A percentile compares a stretch with the other conserved stretches of the same genome.
Evolutionary conservation across 2,113 vertebrate genomes (phyloP).

Genomic region (Butorides virescens): DNA sequence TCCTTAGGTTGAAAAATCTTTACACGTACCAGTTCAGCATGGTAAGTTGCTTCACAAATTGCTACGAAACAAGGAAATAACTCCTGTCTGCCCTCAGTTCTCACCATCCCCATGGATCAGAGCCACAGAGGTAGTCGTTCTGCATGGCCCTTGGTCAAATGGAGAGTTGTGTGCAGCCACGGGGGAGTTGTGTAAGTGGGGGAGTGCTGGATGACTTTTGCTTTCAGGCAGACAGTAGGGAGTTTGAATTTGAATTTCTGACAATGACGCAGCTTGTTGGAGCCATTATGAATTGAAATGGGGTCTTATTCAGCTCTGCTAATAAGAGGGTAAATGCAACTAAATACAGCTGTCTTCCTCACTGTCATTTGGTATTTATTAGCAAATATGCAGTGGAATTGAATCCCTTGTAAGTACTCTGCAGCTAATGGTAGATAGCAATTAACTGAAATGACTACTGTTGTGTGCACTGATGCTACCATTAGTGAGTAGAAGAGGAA

Average conservation of each 20-base stretch:
- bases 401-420: slow-evolving; percentile 56
- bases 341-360: slow-evolving; percentile 58
- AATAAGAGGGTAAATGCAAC: slow-evolving; percentile 60
- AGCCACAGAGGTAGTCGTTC: not conserved
- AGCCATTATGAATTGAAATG: slow-evolving; percentile 22
- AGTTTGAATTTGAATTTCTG: slow-evolving; percentile 1
- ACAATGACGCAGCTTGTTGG: not conserved
- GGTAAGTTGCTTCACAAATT: not conserved
- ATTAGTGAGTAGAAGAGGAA: not conserved
- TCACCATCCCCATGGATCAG: fast-evolving
- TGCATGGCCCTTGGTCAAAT: not conserved
- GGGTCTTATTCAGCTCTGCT: slow-evolving; percentile 47
- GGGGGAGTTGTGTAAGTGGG: not conserved
- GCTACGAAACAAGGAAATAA: not conserved
- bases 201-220: not conserved
- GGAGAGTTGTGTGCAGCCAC: not conserved
- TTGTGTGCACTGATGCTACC: slow-evolving; percentile 20
- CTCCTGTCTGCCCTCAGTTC: not conserved
- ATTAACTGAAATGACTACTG: slow-evolving; percentile 59
- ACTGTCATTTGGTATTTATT: slow-evolving; percentile 61
- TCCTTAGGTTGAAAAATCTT: not conserved
- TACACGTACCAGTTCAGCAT: fast-evolving
- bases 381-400: slow-evolving; percentile 62
- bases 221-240: not conserved
- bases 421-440: slow-evolving; percentile 61